Conservation (phyloP, 2,797 vertebrate species). For the Salmo trutta region DNA sequence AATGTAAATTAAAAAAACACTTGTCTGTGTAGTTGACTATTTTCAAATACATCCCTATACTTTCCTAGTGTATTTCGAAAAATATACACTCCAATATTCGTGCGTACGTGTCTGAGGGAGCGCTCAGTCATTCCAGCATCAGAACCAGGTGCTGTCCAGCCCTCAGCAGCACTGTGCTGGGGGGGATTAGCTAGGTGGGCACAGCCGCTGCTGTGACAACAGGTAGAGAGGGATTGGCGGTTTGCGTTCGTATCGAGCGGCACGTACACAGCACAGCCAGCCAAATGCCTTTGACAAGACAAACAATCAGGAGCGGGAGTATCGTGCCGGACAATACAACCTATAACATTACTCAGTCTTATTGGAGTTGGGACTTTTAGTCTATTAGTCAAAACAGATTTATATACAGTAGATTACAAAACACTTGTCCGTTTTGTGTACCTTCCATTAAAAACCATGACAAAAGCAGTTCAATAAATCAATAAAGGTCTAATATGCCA, state of each 20-base stretch:
- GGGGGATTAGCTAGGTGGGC: constrained; percentile 59
- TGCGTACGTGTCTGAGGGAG: background rate
- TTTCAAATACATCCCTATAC: too few species aligned
- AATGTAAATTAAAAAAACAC: too few species aligned
- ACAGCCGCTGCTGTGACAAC: constrained; percentile 57
- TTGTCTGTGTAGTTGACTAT: too few species aligned
- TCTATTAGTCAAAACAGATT: constrained; percentile 14
- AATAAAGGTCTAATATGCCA: background rate
- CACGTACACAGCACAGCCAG: constrained; percentile 66
- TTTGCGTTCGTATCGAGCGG: constrained; percentile 50
- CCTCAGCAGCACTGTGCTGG: constrained; percentile 44
- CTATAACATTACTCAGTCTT: constrained; percentile 5
- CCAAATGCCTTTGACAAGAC: constrained; percentile 57
- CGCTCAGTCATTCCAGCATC: constrained; percentile 11
- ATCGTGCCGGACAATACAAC: constrained; percentile 19
- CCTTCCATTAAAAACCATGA: constrained; percentile 25
- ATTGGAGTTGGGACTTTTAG: background rate
- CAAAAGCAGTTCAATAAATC: constrained; percentile 27
- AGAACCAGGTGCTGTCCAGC: constrained; percentile 53
- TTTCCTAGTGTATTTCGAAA: too few species aligned
- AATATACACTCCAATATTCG: too few species aligned
- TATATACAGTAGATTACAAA: constrained; percentile 28
- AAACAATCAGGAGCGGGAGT: constrained; percentile 43
- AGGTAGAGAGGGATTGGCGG: constrained; percentile 53
- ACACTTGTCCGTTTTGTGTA: constrained; percentile 19